These are phyloP conservation scores for Arizona elegans DNA, from an alignment of 2,113 vertebrate species.

Conservation along the genomic window DNA sequence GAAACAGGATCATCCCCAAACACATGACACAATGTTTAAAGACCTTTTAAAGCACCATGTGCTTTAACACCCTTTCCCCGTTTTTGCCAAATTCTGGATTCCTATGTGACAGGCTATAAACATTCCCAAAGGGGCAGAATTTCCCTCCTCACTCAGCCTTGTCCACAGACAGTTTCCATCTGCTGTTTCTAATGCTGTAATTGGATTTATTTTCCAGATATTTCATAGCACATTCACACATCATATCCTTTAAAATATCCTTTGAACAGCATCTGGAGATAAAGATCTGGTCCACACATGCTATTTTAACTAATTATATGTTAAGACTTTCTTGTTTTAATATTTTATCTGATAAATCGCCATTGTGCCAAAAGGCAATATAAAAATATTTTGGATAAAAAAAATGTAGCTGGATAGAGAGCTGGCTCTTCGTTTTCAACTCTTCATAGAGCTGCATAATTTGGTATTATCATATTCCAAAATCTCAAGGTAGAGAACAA, in stretches of 20 bases:
- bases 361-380: neutral
- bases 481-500: no score
- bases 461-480: neutral
- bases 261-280: conserved; percentile 1
- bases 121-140: neutral
- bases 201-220: conserved; percentile 6
- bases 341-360: neutral
- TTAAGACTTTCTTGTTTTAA: neutral
- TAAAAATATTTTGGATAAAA: neutral
- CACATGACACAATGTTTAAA: neutral
- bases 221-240: neutral
- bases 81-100: neutral
- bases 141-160: neutral
- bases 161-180: conserved; percentile 2
- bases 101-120: neutral
- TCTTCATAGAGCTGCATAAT: neutral
- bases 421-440: neutral
- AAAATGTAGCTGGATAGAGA: neutral
- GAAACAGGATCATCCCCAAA: neutral
- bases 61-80: neutral
- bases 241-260: neutral
- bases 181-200: neutral
- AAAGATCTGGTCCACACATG: neutral
- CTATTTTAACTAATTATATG: neutral
- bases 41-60: neutral